phyloP scores from a whole-genome alignment of 2,888 invertebrate species.

The Aplocera efformata region DNA sequence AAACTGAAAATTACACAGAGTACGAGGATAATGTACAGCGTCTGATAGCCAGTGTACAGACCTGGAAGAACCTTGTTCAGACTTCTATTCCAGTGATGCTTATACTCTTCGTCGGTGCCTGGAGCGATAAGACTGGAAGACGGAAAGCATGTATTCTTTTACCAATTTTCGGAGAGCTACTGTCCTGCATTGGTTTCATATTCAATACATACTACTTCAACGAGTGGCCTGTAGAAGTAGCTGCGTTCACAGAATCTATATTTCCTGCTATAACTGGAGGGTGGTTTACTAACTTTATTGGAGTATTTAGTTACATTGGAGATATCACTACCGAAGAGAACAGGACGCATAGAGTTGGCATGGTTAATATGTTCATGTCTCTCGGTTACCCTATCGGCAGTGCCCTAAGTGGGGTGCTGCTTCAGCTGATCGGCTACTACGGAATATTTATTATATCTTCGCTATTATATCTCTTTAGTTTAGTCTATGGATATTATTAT shows the following conservation, averaged over 20 bases:
- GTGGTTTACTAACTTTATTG: constrained; percentile 93
- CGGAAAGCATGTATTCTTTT: constrained; percentile 90
- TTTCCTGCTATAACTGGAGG: constrained; percentile 91
- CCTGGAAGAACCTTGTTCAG: constrained; percentile 92
- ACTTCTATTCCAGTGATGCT: constrained; percentile 89
- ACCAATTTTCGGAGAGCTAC: constrained; percentile 89
- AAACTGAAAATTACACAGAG: constrained; percentile 81
- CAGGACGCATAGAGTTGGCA: constrained; percentile 90
- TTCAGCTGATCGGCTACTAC: constrained; percentile 87
- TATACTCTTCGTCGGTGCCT: constrained; percentile 90
- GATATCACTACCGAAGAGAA: constrained; percentile 91
- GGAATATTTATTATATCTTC: constrained; percentile 89
- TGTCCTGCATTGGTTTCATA: constrained; percentile 88
- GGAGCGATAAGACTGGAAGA: constrained; percentile 85
- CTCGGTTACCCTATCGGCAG: constrained; percentile 93
- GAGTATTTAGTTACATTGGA: constrained; percentile 92
- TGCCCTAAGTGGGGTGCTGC: constrained; percentile 89
- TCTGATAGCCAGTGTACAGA: constrained; percentile 87
- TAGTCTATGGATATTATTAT: constrained; percentile 85
- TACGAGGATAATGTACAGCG: constrained; percentile 84
- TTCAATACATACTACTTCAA: constrained; percentile 89
- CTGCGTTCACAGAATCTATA: constrained; percentile 87
- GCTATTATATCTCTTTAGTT: constrained; percentile 85
- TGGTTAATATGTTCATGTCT: constrained; percentile 92
- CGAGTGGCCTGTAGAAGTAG: constrained; percentile 88